Evolutionary conservation across 2,888 invertebrate genomes (phyloP).

Genomic region (Cantharis rufa): DNA sequence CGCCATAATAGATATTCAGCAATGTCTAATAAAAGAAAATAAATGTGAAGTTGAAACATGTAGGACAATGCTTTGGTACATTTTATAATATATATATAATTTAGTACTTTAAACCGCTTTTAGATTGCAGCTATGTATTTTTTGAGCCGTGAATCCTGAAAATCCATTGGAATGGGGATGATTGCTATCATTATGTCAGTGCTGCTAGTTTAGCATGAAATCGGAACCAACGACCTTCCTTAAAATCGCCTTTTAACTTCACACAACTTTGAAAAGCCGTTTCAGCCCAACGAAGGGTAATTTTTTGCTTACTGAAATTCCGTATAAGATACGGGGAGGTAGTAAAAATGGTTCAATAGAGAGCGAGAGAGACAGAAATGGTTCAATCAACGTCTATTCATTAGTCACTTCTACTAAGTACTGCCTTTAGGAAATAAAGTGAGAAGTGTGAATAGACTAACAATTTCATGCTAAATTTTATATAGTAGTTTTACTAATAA

Average conservation of each 20-base stretch:
- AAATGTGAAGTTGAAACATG: neutral
- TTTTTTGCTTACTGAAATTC: slow-evolving; percentile 12
- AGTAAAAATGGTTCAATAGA: slow-evolving; percentile 2
- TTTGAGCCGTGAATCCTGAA: slow-evolving; percentile 35
- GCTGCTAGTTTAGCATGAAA: slow-evolving; percentile 27
- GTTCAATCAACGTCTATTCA: slow-evolving; percentile 47
- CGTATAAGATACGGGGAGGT: slow-evolving; percentile 6
- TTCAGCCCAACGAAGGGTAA: slow-evolving; percentile 15
- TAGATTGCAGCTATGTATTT: slow-evolving; percentile 19
- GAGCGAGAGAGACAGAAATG: slow-evolving; percentile 32
- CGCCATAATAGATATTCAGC: neutral
- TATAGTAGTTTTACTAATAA: neutral
- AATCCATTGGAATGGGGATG: slow-evolving; percentile 34
- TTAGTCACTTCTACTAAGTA: slow-evolving; percentile 36
- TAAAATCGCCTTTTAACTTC: slow-evolving; percentile 15
- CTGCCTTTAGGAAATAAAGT: slow-evolving; percentile 18
- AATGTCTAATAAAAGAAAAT: neutral
- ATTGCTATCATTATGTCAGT: slow-evolving; percentile 38
- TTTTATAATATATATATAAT: slow-evolving; percentile 21
- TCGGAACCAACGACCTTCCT: slow-evolving; percentile 22
- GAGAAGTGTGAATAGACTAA: slow-evolving; percentile 22
- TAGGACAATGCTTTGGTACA: neutral
- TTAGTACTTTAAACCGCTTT: slow-evolving; percentile 23
- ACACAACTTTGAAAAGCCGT: slow-evolving; percentile 17
- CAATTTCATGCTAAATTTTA: neutral